A percentile compares a stretch with the other conserved stretches of the same genome.
Conservation (phyloP, 1,140 invertebrate genomes). For the Bombyx mandarina region DNA sequence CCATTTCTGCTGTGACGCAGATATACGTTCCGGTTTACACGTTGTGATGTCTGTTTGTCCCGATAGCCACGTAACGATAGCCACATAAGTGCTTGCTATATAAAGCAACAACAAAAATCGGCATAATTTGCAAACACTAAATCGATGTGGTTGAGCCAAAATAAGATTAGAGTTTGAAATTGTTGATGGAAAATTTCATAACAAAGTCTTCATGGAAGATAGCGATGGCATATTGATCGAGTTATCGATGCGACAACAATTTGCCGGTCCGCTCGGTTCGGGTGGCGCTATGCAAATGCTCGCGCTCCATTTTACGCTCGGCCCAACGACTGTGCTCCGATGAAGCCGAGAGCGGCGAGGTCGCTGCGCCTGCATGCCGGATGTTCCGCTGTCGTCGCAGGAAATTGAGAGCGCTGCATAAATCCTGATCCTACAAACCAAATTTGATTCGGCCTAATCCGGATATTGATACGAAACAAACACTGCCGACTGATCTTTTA, state of each 20-base stretch:
- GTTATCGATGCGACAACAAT: constrained; percentile 63
- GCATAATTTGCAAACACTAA: too few species aligned
- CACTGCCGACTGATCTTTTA: constrained; percentile 34
- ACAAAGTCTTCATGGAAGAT: constrained; percentile 17
- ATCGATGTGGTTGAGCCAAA: too few species aligned
- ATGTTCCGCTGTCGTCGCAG: constrained; percentile 66
- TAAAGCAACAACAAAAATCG: too few species aligned
- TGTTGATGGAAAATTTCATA: too few species aligned
- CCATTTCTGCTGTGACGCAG: too few species aligned
- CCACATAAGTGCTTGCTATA: too few species aligned
- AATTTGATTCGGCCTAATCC: constrained; percentile 66
- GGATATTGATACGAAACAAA: constrained; percentile 67
- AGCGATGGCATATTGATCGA: constrained; percentile 54
- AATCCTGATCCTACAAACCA: constrained; percentile 64
- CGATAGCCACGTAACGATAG: too few species aligned
- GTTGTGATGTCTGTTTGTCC: too few species aligned
- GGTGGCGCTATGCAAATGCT: constrained; percentile 62
- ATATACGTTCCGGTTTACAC: too few species aligned
- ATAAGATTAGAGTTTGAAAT: too few species aligned
- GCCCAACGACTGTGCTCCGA: constrained; percentile 24
- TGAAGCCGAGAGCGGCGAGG: constrained; percentile 14
- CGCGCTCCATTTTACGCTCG: constrained; percentile 58
- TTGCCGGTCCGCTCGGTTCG: constrained; percentile 60
- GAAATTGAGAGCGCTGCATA: constrained; percentile 69
- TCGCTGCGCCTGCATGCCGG: constrained; percentile 41